Percentiles rank a stretch among this genome's conserved stretches.
Conservation (phyloP, 2,888 invertebrate genomes). For the Drosophila longiperda region DNA sequence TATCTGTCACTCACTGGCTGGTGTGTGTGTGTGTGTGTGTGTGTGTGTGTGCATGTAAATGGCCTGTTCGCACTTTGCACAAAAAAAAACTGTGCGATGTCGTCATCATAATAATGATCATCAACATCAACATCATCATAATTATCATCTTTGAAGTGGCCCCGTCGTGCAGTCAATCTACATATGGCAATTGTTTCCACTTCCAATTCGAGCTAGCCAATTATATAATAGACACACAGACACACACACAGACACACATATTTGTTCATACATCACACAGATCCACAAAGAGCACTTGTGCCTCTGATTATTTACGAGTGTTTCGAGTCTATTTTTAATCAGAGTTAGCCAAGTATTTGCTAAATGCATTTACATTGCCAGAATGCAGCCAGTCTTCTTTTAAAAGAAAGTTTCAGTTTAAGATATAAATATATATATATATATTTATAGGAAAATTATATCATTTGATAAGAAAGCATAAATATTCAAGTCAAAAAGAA, state of each 20-base stretch:
- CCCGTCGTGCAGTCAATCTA: conserved; percentile 51
- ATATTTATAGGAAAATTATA: too few relatives aligned
- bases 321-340: conserved; percentile 34
- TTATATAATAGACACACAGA: conserved; percentile 49
- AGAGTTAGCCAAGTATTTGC: conserved; percentile 13
- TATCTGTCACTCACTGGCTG: conserved; percentile 59
- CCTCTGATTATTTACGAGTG: conserved; percentile 17
- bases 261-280: not conserved
- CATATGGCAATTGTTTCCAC: conserved; percentile 67
- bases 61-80: conserved; percentile 64
- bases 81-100: conserved; percentile 55
- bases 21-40: conserved; percentile 23
- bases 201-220: conserved; percentile 60
- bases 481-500: not conserved
- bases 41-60: conserved; percentile 54
- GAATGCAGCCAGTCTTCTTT: not conserved
- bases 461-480: not conserved
- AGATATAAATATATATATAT: not conserved
- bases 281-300: conserved; percentile 14
- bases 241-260: not conserved
- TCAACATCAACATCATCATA: conserved; percentile 16
- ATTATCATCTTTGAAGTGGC: conserved; percentile 19
- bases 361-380: conserved; percentile 1
- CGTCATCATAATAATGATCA: conserved; percentile 50
- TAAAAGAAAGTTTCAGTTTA: not conserved